Evolutionary conservation across 2,113 vertebrate genomes (phyloP).

Genomic region (Antechinus stuartii): DNA sequence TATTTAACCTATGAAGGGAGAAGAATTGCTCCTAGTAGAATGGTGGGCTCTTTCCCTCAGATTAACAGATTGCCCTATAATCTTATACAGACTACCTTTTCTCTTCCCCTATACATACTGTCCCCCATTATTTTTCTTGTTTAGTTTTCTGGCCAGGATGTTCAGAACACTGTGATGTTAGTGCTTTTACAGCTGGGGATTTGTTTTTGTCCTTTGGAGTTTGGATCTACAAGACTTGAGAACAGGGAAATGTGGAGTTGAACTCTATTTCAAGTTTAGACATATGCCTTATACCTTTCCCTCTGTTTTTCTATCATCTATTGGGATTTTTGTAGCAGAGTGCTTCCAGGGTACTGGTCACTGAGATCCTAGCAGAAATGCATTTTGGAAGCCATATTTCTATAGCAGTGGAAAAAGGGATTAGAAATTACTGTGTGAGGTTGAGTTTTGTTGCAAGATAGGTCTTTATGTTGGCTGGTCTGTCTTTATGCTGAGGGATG

Average conservation of each 20-base stretch:
- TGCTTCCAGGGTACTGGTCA: too few species aligned
- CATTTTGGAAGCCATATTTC: neutral
- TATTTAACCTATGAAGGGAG: neutral
- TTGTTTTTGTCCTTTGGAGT: neutral
- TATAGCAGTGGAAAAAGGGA: neutral
- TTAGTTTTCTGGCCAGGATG: neutral
- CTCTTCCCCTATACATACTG: fast-evolving
- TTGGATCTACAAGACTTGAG: neutral
- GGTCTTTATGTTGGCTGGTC: neutral
- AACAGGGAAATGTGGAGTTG: neutral
- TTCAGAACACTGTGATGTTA: neutral
- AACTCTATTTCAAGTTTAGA: neutral
- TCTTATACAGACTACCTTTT: neutral
- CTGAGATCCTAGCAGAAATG: neutral
- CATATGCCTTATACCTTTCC: neutral
- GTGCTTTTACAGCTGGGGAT: neutral
- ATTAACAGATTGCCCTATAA: neutral
- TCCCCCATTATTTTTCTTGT: neutral
- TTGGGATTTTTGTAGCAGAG: neutral
- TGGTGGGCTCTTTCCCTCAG: neutral
- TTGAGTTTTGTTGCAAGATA: neutral
- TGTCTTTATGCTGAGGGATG: neutral
- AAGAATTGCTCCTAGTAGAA: neutral
- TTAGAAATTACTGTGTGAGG: neutral
- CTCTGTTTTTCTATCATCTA: neutral